Conservation (phyloP, 2,113 vertebrate genomes). For the Dasyurus viverrinus region DNA sequence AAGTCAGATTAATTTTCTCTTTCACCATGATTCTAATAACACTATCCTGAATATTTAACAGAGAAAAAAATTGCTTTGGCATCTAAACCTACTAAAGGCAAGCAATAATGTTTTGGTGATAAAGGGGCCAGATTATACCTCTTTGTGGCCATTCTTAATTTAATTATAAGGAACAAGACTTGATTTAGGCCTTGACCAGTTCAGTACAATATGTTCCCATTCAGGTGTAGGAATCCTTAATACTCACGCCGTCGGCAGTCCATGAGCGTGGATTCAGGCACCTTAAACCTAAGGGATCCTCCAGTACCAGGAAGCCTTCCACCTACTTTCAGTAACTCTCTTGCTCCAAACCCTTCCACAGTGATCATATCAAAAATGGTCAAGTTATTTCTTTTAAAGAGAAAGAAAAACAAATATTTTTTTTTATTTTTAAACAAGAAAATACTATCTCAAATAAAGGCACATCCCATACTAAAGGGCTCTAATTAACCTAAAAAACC, state of each 20-base stretch:
- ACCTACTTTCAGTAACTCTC: slow-evolving; percentile 94
- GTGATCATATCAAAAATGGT: slow-evolving; percentile 92
- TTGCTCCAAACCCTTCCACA: slow-evolving; percentile 93
- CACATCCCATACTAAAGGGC: not conserved
- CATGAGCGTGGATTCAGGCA: slow-evolving; percentile 97
- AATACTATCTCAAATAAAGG: not conserved
- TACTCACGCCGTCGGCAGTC: slow-evolving; percentile 95
- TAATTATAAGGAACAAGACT: not conserved
- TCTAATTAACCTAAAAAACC: not conserved
- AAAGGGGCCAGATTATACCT: not conserved
- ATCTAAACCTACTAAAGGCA: not conserved
- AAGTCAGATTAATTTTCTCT: not conserved
- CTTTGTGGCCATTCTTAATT: not conserved
- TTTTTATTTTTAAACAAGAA: not conserved
- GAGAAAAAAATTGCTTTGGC: not conserved
- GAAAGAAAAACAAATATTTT: not conserved
- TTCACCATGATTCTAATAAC: not conserved
- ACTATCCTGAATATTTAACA: not conserved
- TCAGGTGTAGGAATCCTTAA: rapidly evolving
- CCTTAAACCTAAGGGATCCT: slow-evolving; percentile 95
- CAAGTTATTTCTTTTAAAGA: slow-evolving; percentile 92
- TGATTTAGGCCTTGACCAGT: not conserved
- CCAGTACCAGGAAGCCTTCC: slow-evolving; percentile 93
- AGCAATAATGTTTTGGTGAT: not conserved
- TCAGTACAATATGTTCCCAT: too few species aligned